Conservation (phyloP, 2,113 vertebrate genomes). For the Callithrix jacchus region DNA sequence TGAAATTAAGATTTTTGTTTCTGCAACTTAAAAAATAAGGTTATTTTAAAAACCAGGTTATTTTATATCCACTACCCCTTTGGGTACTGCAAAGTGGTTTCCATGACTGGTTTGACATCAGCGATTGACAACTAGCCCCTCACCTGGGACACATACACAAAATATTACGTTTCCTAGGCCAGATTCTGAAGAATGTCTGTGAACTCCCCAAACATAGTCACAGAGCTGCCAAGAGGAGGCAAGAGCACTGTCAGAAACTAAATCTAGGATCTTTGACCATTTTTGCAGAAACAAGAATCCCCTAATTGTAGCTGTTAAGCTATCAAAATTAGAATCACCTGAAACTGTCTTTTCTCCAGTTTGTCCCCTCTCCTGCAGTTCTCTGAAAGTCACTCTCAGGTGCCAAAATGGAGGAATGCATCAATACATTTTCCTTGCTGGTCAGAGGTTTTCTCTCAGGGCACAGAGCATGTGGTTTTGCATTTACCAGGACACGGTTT, state of each 20-base stretch:
- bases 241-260: background rate
- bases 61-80: background rate
- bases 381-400: slow-evolving; percentile 70
- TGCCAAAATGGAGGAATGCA: slow-evolving; percentile 42
- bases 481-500: background rate
- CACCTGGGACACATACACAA: background rate
- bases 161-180: background rate
- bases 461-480: slow-evolving; percentile 1
- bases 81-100: background rate
- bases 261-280: background rate
- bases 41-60: background rate
- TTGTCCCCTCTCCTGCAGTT: slow-evolving; percentile 57
- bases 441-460: slow-evolving; percentile 68
- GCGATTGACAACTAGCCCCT: background rate
- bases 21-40: background rate
- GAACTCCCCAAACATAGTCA: background rate
- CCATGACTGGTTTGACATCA: background rate
- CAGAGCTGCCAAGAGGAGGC: no score
- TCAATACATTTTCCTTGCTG: slow-evolving; percentile 73
- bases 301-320: background rate
- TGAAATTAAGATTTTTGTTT: background rate
- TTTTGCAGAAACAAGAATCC: background rate
- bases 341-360: slow-evolving; percentile 58
- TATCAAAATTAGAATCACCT: slow-evolving; percentile 64
- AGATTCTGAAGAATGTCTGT: background rate